Conservation (phyloP, 1,140 invertebrate species). For the Eueides isabella region DNA sequence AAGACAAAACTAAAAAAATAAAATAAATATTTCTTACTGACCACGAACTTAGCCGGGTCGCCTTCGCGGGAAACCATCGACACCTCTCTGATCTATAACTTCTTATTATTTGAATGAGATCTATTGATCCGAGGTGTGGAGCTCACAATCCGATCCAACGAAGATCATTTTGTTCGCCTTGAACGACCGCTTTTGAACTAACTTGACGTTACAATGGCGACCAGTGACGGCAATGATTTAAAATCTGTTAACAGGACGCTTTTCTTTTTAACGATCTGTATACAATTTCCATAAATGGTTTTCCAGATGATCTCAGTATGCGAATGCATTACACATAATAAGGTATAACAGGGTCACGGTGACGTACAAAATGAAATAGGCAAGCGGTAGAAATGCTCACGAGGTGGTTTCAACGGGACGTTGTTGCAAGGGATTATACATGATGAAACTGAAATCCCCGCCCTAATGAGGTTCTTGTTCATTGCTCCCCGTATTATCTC, state of each 20-base stretch:
- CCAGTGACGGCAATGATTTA: slow-evolving; percentile 80
- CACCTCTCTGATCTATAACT: slow-evolving; percentile 77
- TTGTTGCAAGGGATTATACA: slow-evolving; percentile 59
- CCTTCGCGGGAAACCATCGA: slow-evolving; percentile 53
- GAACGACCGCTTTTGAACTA: slow-evolving; percentile 79
- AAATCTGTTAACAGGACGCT: slow-evolving; percentile 82
- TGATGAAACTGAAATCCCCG: slow-evolving; percentile 64
- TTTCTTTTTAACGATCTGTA: slow-evolving; percentile 81
- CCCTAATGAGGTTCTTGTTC: slow-evolving; percentile 63
- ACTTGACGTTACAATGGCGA: slow-evolving; percentile 79
- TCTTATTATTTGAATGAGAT: slow-evolving; percentile 81
- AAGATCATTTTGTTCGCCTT: slow-evolving; percentile 80
- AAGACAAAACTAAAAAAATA: slow-evolving; percentile 56
- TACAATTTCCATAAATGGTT: slow-evolving; percentile 80
- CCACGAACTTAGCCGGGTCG: slow-evolving; percentile 33
- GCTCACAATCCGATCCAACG: slow-evolving; percentile 66
- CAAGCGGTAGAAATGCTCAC: slow-evolving; percentile 30
- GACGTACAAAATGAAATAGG: slow-evolving; percentile 40
- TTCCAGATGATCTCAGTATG: slow-evolving; percentile 70
- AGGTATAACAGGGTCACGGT: slow-evolving; percentile 55
- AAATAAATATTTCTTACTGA: slow-evolving; percentile 78
- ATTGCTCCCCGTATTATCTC: slow-evolving; percentile 66
- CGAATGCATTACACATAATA: slow-evolving; percentile 64
- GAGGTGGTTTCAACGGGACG: slow-evolving; percentile 51
- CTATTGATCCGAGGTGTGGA: slow-evolving; percentile 80